Percentiles rank a stretch among this genome's conserved stretches.
Conservation (phyloP, 2,797 vertebrate genomes). For the Enteromius treurensis region DNA sequence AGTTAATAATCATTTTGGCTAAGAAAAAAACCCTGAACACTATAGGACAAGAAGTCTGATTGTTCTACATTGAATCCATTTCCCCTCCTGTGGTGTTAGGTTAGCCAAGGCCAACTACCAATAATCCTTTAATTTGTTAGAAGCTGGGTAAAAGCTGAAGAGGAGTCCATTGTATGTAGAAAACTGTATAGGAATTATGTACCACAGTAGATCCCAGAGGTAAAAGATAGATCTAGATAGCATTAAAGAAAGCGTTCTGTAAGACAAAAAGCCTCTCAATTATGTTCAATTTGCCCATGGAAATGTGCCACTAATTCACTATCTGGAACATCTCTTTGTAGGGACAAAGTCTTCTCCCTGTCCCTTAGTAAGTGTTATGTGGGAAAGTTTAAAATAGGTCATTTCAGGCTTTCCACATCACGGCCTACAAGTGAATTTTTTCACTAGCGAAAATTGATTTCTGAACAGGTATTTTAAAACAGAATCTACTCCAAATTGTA, state of each 20-base stretch:
- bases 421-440: not conserved
- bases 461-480: not conserved
- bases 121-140: constrained; percentile 15
- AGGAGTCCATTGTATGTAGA: constrained; percentile 22
- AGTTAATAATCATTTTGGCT: not conserved
- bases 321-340: not conserved
- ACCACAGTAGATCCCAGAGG: not conserved
- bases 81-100: not conserved
- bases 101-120: constrained; percentile 9
- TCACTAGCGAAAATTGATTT: not conserved
- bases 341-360: not conserved
- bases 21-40: not conserved
- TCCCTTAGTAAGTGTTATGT: not conserved
- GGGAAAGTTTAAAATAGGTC: not conserved
- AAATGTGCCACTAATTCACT: constrained; percentile 1
- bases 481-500: not conserved
- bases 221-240: constrained; percentile 4
- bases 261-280: constrained; percentile 18
- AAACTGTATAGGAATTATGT: not conserved
- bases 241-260: constrained; percentile 11
- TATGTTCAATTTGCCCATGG: constrained; percentile 6
- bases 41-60: not conserved
- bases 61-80: constrained; percentile 12
- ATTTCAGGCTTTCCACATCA: not conserved
- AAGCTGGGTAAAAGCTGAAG: not conserved